Evolutionary conservation across 2,797 vertebrate genomes (phyloP), one percentile per base, ranked within the genome.

Genomic region (Danio kyathit): DNA sequence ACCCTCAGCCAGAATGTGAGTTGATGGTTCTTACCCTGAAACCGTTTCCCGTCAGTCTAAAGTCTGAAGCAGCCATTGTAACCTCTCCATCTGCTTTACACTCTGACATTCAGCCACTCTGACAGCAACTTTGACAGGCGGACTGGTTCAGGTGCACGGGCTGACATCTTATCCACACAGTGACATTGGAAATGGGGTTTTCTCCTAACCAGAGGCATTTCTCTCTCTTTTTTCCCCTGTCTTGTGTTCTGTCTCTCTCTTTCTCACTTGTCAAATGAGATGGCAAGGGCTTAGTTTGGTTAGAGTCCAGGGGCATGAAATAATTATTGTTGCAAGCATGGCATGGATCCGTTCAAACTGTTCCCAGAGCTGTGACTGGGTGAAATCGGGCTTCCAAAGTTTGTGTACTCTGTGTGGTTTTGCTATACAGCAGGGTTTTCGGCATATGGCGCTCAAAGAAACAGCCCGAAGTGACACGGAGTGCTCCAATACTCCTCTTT

Each of bases 181-280:
- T 73, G 77, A 81, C 75, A 85, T 74, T 67, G 63, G 52, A 85
- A 83, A 65, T 40, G 17, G 73, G 74, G 29, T 70, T 69, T 72
- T 13, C 69, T 66, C 41, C 16, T 79, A 54, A 85, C 84, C 82
- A 70, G 63, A 75, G 81, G 81, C 84, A 69, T 75, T 49, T 11
- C n/a, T 29, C 79, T 52, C 59, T 64, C 21, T 67, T 78, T 57
- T 74, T 52, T 46, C 76, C 52, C 67, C 67, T 17, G 65, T 57
- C 46, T 72, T 48, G 4, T 71, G 54, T 57, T 79, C 52, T 52
- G 5, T 66, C 65, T 79, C 59, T 83, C 63, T 64, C 40, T 79
- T 56, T 56, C 60, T 73, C 44, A 52, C 49, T 82, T 82, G 78
- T 84, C 84, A 84, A 76, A 86, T 79, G 75, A 82, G 77, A 84